Evolutionary conservation across 37 sponge, comb jelly and placozoan species (phyloP), one percentile per base, ranked within the genome.

Genomic region (Ianthella basta): DNA sequence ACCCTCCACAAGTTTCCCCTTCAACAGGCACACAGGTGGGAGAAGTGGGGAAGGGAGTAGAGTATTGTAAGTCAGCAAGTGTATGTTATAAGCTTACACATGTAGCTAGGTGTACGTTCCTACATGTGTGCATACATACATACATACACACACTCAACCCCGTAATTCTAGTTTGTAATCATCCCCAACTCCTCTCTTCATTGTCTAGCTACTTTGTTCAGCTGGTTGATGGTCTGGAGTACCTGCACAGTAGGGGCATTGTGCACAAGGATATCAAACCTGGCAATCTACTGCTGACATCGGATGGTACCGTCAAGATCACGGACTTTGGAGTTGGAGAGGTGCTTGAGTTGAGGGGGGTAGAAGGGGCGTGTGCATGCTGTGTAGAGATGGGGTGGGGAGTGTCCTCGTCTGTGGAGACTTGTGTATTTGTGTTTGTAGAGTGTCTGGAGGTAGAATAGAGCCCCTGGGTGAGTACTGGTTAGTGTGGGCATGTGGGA

Each of bases 191-290:
- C 60, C 80, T 29, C 80, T 40, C 57, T 10, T 59, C 34, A 25
- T 13, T 59, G 1, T 23, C 30, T 33, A 95, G 96, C 20, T 97
- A 97, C 53, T 97, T 97, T 84, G 87, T 90, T 23, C 97, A 97
- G 84, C 83, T 95, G 74, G 91, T 97, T 2, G 80, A 92, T 68
- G 99, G 99, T 12, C 83, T 99, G 61, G 94, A 96, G 81, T 99
- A 91, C 82, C 88, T 99, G 0, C 99, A 99, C 89, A 86, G 95
- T 32, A 65, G 89, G 40, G 91, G 97, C 27, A 85, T 99, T 19
- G 89, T 99, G 15, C 99, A 99, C 83, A 99, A 99, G 81, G 99
- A 99, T 78, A 98, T 98, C 66, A 99, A 99, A 67, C 99, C 99
- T 55, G 99, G 95, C 20, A 99, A 99, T 81, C 92, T 99, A 15